Conservation (phyloP, 2,888 invertebrate genomes). For the Lithosia quadra region DNA sequence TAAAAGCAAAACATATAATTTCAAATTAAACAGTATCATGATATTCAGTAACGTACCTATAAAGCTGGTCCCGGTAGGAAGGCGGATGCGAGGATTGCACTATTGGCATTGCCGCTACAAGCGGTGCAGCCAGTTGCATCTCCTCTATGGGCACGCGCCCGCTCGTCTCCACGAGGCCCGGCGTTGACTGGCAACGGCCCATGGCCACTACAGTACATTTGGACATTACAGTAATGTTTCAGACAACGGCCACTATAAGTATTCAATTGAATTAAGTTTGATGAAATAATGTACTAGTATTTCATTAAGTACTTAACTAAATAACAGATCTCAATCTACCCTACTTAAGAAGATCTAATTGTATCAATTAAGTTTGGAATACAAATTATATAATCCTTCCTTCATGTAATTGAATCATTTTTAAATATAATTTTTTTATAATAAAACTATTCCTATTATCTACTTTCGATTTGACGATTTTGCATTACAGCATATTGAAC, state of each 20-base stretch:
- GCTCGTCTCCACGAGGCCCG: constrained; percentile 97
- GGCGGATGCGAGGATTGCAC: constrained; percentile 80
- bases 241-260: neutral
- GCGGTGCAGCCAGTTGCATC: constrained; percentile 80
- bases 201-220: constrained; percentile 91
- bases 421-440: too few relatives aligned
- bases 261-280: neutral
- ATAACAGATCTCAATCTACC: neutral
- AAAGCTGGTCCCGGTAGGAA: constrained; percentile 85
- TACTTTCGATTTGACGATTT: neutral
- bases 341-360: too few relatives aligned
- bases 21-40: too few relatives aligned
- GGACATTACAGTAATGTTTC: neutral
- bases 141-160: constrained; percentile 95
- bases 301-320: neutral
- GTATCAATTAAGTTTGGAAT: too few relatives aligned
- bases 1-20: too few relatives aligned
- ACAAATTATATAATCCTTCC: too few relatives aligned
- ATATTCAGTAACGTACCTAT: constrained; percentile 67
- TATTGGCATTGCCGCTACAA: constrained; percentile 74
- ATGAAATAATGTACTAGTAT: neutral
- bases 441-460: neutral
- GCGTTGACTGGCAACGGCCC: constrained; percentile 98
- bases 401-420: too few relatives aligned
- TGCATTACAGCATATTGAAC: neutral